These are phyloP conservation scores for Entomobrya proxima DNA, from an alignment of 2,888 invertebrate genomes.

Conservation along the genomic window DNA sequence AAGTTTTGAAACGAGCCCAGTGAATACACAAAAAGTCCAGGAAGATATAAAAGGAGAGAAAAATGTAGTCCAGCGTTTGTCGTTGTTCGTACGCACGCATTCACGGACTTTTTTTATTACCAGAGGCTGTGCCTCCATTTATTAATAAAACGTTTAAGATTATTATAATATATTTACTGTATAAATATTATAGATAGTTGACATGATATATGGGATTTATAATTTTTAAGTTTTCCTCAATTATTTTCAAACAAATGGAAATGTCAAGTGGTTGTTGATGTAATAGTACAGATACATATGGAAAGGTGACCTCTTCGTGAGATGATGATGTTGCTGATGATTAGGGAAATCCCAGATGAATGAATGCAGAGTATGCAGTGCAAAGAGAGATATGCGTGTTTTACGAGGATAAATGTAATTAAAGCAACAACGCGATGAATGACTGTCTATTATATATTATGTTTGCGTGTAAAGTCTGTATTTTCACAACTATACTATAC, in stretches of 20 bases:
- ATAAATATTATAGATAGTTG: background rate
- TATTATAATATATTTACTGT: background rate
- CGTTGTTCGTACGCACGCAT: background rate
- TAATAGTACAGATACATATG: too few species aligned
- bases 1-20: constrained; percentile 38
- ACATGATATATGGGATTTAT: background rate
- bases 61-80: too few species aligned
- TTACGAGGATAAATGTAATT: constrained; percentile 5
- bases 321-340: too few species aligned
- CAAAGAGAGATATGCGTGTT: background rate
- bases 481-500: too few species aligned
- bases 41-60: background rate
- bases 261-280: constrained; percentile 4
- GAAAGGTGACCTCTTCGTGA: constrained; percentile 7
- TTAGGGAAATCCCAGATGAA: background rate
- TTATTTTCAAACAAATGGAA: background rate
- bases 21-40: constrained; percentile 50
- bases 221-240: background rate
- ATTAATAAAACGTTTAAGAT: background rate
- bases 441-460: background rate
- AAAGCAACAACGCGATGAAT: background rate
- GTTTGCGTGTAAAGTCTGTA: too few species aligned
- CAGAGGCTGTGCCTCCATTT: constrained; percentile 58
- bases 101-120: constrained; percentile 26
- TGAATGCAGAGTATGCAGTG: constrained; percentile 2